A percentile compares a stretch with the other conserved stretches of the same genome.
Conservation (phyloP, 2,888 invertebrate species). For the Drosophila silvestris region DNA sequence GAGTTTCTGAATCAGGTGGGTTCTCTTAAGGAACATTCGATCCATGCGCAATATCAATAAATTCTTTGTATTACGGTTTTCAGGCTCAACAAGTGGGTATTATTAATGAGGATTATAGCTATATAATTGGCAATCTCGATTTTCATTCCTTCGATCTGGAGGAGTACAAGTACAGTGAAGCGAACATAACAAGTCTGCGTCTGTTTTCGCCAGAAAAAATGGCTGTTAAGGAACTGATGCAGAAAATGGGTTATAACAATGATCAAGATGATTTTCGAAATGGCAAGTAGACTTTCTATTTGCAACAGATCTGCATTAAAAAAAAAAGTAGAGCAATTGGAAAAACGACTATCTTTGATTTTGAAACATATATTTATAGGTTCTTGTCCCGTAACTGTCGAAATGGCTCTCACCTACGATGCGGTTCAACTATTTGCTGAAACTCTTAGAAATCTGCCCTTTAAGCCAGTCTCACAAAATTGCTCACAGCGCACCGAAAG, state of each 20-base stretch:
- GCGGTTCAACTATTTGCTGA: conserved; percentile 92
- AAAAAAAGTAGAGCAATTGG: background rate
- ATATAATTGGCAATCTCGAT: conserved; percentile 92
- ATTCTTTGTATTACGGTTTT: background rate
- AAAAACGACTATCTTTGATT: background rate
- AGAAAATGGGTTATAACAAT: conserved; percentile 66
- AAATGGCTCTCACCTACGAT: conserved; percentile 93
- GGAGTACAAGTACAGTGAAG: conserved; percentile 92
- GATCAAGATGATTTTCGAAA: conserved; percentile 75
- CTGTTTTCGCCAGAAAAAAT: conserved; percentile 88
- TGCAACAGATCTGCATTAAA: fast-evolving
- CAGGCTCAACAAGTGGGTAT: conserved; percentile 97
- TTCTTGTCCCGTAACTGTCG: conserved; percentile 86
- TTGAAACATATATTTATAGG: conserved; percentile 50
- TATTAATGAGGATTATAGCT: conserved; percentile 96
- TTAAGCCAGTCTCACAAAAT: conserved; percentile 86
- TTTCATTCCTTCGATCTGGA: conserved; percentile 88
- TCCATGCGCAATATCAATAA: background rate
- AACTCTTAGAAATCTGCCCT: conserved; percentile 89
- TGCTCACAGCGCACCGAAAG: conserved; percentile 87
- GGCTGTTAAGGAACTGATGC: conserved; percentile 85
- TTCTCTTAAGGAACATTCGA: background rate
- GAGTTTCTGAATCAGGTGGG: conserved; percentile 86
- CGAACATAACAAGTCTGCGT: conserved; percentile 92
- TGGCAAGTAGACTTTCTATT: conserved; percentile 46